Evolutionary conservation across 1,140 invertebrate genomes (phyloP), one percentile per base, ranked within the genome.

Genomic region (Akabosia matsudoensis): DNA sequence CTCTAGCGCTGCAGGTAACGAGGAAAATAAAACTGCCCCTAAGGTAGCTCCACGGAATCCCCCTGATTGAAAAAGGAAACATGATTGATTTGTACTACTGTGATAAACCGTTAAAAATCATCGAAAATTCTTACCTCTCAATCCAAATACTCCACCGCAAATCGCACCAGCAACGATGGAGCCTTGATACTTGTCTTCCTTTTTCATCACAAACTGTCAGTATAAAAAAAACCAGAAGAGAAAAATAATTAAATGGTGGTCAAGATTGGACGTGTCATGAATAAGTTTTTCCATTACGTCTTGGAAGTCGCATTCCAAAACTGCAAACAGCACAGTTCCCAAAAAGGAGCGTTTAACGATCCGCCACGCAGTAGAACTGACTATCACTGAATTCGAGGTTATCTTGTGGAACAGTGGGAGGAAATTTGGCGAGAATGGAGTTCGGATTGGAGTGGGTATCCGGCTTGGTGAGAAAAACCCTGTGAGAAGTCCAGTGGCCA

Each of bases 291-390:
- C 7, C 28, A 37, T n/a, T 61, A 76, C 75, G 33, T 76, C 75
- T 73, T 54, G 37, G 24, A 76, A 76, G 37, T 76, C 75, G 24
- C 75, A 76, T 73, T 76, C 75, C 70, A 76, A 61, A 13, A 71
- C 75, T 33, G 75, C 70, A 76, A 72, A 76, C 4, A 76, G 31
- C 18, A 76, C 30, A 1, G 75, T 72, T 31, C 75, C 70, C 37
- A 56, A 45, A 33, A 71, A 30, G 1, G 75, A 52, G 14, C 75
- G 56, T 54, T 76, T 76, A 24, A 33, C 14, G 13, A 76, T 37
- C 51, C 70, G 70, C 75, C 75, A 76, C 0, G 33, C 30, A 7
- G 52, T 73, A 0, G 75, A 76, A 52, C 45, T 61, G 2, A 37
- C 18, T 1, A 76, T 56, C n/a, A 76, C 52, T 3, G 70, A 33